Conservation (phyloP, 1,140 invertebrate species). For the Papilio helenus region DNA sequence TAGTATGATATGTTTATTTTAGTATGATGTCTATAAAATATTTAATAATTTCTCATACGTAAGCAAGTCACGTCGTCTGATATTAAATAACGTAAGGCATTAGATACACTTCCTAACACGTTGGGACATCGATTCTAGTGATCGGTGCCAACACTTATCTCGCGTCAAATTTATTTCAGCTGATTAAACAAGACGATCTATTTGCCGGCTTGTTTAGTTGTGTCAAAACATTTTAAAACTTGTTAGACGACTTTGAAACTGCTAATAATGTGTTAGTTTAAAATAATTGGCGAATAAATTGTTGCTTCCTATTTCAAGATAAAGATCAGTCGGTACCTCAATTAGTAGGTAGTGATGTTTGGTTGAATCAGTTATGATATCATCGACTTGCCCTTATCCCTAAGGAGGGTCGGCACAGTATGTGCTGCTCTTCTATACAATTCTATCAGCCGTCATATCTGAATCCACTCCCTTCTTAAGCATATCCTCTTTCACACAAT, state of each 20-base stretch:
- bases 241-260: not conserved
- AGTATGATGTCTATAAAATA: not conserved
- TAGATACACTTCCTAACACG: conserved; percentile 52
- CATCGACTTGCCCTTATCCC: too few species aligned
- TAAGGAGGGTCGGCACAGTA: too few species aligned
- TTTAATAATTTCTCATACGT: not conserved
- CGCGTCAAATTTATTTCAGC: conserved; percentile 56
- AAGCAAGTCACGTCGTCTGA: conserved; percentile 20
- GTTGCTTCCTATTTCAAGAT: not conserved
- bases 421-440: too few species aligned
- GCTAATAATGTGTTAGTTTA: too few species aligned
- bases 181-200: conserved; percentile 41
- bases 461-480: too few species aligned
- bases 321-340: too few species aligned
- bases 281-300: too few species aligned
- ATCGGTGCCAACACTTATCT: conserved; percentile 58
- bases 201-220: conserved; percentile 14
- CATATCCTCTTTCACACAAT: too few species aligned
- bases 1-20: too few species aligned
- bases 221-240: conserved; percentile 30
- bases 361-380: too few species aligned
- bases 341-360: too few species aligned
- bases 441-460: too few species aligned
- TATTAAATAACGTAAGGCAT: conserved; percentile 50
- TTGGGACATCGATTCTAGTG: conserved; percentile 54